Conservation (phyloP, 2,888 invertebrate genomes). For the Biston stratarius region DNA sequence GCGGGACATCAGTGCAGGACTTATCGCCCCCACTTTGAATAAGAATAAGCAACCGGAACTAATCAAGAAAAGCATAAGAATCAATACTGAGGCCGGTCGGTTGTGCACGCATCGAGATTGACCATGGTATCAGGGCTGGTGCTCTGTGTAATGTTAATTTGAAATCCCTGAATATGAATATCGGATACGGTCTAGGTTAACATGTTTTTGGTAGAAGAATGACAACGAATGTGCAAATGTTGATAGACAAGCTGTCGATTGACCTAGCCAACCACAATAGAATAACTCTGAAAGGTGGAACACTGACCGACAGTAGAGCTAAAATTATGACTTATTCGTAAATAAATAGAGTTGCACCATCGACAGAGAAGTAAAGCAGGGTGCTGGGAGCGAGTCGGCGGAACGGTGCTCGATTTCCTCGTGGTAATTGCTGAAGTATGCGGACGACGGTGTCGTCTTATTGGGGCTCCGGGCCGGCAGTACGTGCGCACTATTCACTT, state of each 20-base stretch:
- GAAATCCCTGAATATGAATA: constrained; percentile 61
- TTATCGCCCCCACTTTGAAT: no score
- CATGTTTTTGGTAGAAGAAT: constrained; percentile 42
- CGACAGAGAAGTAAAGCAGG: constrained; percentile 47
- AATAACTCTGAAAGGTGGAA: neutral
- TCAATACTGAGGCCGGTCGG: constrained; percentile 60
- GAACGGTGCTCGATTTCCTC: constrained; percentile 80
- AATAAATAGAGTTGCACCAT: constrained; percentile 22
- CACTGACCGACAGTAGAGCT: neutral
- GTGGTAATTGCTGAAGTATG: constrained; percentile 84
- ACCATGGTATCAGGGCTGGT: constrained; percentile 71
- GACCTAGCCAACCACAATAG: neutral
- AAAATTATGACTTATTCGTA: neutral
- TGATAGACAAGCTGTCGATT: neutral
- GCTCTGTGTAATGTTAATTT: constrained; percentile 55
- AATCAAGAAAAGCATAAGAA: constrained; percentile 64
- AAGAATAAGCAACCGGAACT: constrained; percentile 74
- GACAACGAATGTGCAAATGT: constrained; percentile 4
- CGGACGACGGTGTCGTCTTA: constrained; percentile 84
- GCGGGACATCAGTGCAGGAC: no score
- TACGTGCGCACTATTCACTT: constrained; percentile 84
- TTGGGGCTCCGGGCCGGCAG: constrained; percentile 78
- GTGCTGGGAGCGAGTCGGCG: constrained; percentile 62
- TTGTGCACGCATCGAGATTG: constrained; percentile 58
- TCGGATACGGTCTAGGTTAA: constrained; percentile 53